Evolutionary conservation across 1,140 invertebrate genomes (phyloP).

Genomic region (Potamilus streckersoni): DNA sequence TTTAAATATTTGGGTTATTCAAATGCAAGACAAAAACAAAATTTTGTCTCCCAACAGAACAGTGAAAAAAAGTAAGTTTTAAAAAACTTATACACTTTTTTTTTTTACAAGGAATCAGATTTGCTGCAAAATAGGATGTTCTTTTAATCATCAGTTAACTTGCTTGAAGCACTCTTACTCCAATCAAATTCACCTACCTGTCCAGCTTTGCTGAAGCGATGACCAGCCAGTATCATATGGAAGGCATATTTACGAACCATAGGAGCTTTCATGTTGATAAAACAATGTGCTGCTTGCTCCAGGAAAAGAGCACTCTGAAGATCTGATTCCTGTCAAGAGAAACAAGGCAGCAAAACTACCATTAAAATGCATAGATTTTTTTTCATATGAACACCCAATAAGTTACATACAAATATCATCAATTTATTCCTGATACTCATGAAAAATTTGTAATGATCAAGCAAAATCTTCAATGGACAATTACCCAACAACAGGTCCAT

Average conservation of each 20-base stretch:
- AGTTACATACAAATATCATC: too few relatives aligned
- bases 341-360: slow-evolving; percentile 17
- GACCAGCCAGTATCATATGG: slow-evolving; percentile 94
- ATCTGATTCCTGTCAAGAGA: slow-evolving; percentile 63
- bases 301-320: slow-evolving; percentile 87
- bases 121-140: background rate
- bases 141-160: too few relatives aligned
- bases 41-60: too few relatives aligned
- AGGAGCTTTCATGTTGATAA: slow-evolving; percentile 78
- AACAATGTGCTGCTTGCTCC: slow-evolving; percentile 96
- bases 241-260: slow-evolving; percentile 97
- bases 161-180: too few relatives aligned
- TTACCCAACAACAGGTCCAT: too few relatives aligned
- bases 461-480: too few relatives aligned
- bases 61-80: too few relatives aligned
- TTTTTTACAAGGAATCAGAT: background rate
- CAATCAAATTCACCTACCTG: slow-evolving; percentile 64
- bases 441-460: too few relatives aligned
- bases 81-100: background rate
- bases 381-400: too few relatives aligned
- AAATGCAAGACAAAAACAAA: too few relatives aligned
- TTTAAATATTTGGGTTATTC: too few relatives aligned
- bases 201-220: slow-evolving; percentile 89
- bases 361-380: background rate
- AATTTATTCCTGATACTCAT: too few relatives aligned